phyloP scores from a whole-genome alignment of 1,140 invertebrate species.

The Ceratina calcarata region DNA sequence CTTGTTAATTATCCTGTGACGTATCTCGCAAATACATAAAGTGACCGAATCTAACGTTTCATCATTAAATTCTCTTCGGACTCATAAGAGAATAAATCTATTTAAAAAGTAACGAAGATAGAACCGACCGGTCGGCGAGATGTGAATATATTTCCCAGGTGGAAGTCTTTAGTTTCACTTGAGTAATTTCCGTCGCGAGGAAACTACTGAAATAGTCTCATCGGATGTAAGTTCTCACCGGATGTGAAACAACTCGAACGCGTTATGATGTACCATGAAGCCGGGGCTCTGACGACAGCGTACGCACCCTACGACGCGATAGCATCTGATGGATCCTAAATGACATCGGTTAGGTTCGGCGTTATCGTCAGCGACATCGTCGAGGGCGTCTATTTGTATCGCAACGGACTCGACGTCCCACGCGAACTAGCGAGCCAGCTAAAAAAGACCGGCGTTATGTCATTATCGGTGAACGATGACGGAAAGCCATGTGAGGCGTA shows the following conservation, averaged over 20 bases:
- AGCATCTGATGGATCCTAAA: slow-evolving; percentile 37
- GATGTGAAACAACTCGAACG: background rate
- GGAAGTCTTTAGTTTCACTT: too few relatives aligned
- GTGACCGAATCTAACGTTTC: too few relatives aligned
- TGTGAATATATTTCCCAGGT: too few relatives aligned
- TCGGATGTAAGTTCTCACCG: too few relatives aligned
- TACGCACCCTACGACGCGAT: background rate
- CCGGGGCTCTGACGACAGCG: background rate
- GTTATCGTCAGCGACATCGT: slow-evolving; percentile 12
- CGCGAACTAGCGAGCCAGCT: background rate
- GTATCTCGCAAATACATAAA: too few relatives aligned
- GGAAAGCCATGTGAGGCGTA: slow-evolving; percentile 47
- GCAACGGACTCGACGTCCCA: slow-evolving; percentile 38
- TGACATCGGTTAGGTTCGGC: slow-evolving; percentile 25
- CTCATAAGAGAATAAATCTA: too few relatives aligned
- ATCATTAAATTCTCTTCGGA: too few relatives aligned
- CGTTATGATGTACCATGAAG: background rate
- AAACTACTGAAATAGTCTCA: background rate
- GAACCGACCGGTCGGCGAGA: too few relatives aligned
- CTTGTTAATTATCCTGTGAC: too few relatives aligned
- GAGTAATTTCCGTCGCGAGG: background rate
- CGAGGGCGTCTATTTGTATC: slow-evolving; percentile 27
- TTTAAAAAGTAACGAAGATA: too few relatives aligned
- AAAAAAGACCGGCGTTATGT: slow-evolving; percentile 57
- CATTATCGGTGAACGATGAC: slow-evolving; percentile 60